Percentiles rank a stretch among this genome's conserved stretches.
Evolutionary conservation across 2,888 invertebrate genomes (phyloP).

Genomic region (Caenorhabditis sp.): DNA sequence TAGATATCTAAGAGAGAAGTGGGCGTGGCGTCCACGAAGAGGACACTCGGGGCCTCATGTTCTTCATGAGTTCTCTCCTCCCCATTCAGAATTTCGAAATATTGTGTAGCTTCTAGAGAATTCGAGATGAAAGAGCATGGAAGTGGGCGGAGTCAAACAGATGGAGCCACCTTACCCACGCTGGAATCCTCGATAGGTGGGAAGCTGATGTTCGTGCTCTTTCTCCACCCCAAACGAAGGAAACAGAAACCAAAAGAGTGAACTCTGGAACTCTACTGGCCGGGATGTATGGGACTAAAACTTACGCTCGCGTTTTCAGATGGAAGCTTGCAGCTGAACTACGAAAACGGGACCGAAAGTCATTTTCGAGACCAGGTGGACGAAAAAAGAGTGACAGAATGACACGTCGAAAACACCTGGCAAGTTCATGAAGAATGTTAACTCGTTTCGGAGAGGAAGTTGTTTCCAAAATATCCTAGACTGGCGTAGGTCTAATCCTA

Average conservation of each 20-base stretch:
- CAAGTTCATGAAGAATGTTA: constrained; percentile 2
- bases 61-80: constrained; percentile 45
- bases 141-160: constrained; percentile 42
- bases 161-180: neutral
- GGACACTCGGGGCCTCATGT: constrained; percentile 43
- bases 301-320: neutral
- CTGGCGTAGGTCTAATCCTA: constrained; percentile 25
- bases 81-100: constrained; percentile 21
- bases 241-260: constrained; percentile 41
- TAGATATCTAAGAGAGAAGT: constrained; percentile 24
- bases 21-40: constrained; percentile 51
- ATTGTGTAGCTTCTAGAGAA: constrained; percentile 34
- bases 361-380: neutral
- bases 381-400: neutral
- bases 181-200: constrained; percentile 37
- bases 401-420: constrained; percentile 31
- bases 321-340: neutral
- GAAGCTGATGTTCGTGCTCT: constrained; percentile 41
- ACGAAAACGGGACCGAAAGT: neutral
- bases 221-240: constrained; percentile 7
- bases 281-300: neutral
- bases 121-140: constrained; percentile 9
- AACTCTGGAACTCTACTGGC: constrained; percentile 7
- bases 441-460: neutral
- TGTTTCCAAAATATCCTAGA: constrained; percentile 14